Base-by-base conservation (phyloP, 2,797 vertebrate species). In the Sebastes kiyomatsui region DNA sequence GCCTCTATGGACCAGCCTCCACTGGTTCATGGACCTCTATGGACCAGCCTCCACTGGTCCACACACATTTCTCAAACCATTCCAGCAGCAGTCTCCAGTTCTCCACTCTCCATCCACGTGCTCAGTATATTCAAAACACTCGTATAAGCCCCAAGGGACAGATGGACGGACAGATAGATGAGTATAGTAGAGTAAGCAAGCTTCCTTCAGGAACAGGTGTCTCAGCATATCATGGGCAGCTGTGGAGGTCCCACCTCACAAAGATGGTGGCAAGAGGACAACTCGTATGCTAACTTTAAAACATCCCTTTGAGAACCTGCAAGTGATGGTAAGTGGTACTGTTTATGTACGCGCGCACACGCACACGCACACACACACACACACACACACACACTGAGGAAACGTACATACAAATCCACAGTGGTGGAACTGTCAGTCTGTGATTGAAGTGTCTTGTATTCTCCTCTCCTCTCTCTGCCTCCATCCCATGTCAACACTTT, bases 401-500 rank as follows among this genome's bases (percentile, higher is more conserved):
- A n/a, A n/a, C n/a, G n/a, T n/a, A n/a, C n/a, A n/a, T n/a, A n/a
- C n/a, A n/a, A n/a, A n/a, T n/a, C n/a, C 23, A 25, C 23, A 64
- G 32, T 49, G 49, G 62, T 62, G 9, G 27, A 32, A 67, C 58
- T 59, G 71, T 73, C 77, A 72, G 58, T 66, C 30, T 62, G 18
- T 74, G 65, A 77, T 67, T 72, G 42, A 87, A 86, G 79, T 67
- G 66, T 75, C 73, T 75, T 59, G 67, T 81, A 75, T 67, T 74
- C 20, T 25, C 52, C 49, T 46, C 60, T 56, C 67, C 55, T 74
- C 35, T 77, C 62, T 68, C 72, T 80, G 72, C 67, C 74, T 68
- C 67, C 64, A 73, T 77, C 79, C 77, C 72, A 85, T 90, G 84
- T 89, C 76, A 83, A 79, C 77, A 52, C 72, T 67, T 62, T 84